Evolutionary conservation across 1,140 invertebrate species (phyloP), one percentile per base, ranked within the genome.

Genomic region (Lepidotrigona ventralis): DNA sequence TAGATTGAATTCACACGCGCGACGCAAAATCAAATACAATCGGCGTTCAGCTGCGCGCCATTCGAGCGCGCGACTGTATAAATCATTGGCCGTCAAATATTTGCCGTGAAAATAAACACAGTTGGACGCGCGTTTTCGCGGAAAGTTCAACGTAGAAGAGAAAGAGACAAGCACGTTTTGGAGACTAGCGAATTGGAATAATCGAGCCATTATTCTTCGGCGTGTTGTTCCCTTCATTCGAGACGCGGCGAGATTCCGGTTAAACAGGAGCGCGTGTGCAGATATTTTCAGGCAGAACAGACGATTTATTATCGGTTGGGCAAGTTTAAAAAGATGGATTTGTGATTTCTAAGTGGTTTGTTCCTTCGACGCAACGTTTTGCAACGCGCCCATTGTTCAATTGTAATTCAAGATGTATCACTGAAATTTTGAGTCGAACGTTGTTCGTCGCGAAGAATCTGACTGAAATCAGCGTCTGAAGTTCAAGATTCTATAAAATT

Each of bases 51-150:
- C 63, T 76, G 53, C 33, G 46, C 19, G 54, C 68, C 26, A 71
- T 63, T 71, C 0, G 33, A 1, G 33, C 19, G 19, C 12, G 17
- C 29, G n/a, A 76, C 80, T 72, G 72, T 46, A 54, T 75, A 51
- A 75, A 81, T 81, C 79, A 63, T 66, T 68, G 19, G 11, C 39
- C 75, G 72, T 81, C 72, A 66, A 75, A 68, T 75, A 75, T 81
- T 75, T 56, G n/a, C 29, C 21, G 23, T 15, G 72, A 75, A 72
- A 81, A 75, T 68, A 81, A 81, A 75, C 72, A 12, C 3, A 46
- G 15, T 56, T 60, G 29, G 9, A 46, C 23, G 51, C 5, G 23
- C 11, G 39, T 46, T n/a, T 33, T 26, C 4, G 19, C 8, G 26
- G n/a, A 39, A 54, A 23, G 12, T 68, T 54, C 8, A 11, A 4